Base-by-base conservation (phyloP, 2,797 vertebrate species). In the Eutrigla gurnardus region DNA sequence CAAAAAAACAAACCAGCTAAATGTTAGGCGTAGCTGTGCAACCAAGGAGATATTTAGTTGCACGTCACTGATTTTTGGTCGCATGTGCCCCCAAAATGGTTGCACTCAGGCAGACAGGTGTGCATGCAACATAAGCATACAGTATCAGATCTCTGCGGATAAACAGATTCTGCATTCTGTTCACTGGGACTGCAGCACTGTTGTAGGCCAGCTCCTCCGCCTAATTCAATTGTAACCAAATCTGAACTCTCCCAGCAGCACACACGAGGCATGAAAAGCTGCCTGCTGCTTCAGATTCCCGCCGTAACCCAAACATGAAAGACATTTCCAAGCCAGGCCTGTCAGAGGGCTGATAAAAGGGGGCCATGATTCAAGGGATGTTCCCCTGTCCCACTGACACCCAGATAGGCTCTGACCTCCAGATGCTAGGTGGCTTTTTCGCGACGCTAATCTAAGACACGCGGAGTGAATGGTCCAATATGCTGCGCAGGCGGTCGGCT, bases 291-390 rank as follows among this genome's bases (percentile, higher is more conserved):
- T 86, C 74, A 57, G 74, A 86, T 79, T 87, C 83, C 65, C 82
- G 81, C 72, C 73, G 71, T 14, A 77, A 88, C 87, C 78, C 69
- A 81, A 85, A 94, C 92, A 93, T 93, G 89, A 94, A 93, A 93
- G 89, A 87, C 72, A 78, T 90, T 91, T 90, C 85, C 87, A 78
- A 64, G 79, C 87, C 62, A 37, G 54, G 83, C 80, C 86, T 92
- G 93, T 94, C 93, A 88, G 45, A 69, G 78, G 47, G 61, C 83
- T 89, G 88, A 90, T 89, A 88, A 89, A 92, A 84, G 74, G 75
- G 62, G 73, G 75, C 79, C 62, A 83, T 89, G 88, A 93, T 90
- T 91, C 83, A 88, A 65, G 81, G 65, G 88, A 93, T 83, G 88
- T 75, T 84, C 82, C 80, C 25, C 75, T 72, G 85, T 90, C 86